phyloP scores from a whole-genome alignment of 2,888 invertebrate genomes.

The Pecten maximus region DNA sequence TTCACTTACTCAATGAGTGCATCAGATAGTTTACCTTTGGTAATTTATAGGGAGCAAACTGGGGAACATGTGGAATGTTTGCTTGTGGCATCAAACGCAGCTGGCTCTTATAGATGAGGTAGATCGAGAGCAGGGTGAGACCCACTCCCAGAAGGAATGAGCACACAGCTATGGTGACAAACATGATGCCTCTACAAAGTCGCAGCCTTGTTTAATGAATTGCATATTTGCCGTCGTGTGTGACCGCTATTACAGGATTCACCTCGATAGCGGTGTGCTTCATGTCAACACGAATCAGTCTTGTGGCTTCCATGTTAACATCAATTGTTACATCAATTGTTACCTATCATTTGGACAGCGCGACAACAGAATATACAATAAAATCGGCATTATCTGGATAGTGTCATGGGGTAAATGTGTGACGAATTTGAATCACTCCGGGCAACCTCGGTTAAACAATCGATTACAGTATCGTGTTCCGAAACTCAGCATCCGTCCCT shows the following conservation, averaged over 20 bases:
- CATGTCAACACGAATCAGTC: not conserved
- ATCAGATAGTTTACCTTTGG: constrained; percentile 56
- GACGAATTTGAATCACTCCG: not conserved
- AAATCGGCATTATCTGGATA: not conserved
- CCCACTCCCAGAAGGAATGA: constrained; percentile 63
- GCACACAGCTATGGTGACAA: constrained; percentile 59
- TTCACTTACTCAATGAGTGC: too few relatives aligned
- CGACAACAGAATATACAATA: not conserved
- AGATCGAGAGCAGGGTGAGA: constrained; percentile 60
- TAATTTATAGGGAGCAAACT: constrained; percentile 60
- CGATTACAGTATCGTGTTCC: not conserved
- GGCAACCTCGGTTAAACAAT: not conserved
- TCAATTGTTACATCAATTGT: too few relatives aligned
- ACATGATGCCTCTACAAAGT: constrained; percentile 49
- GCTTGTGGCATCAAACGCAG: constrained; percentile 56
- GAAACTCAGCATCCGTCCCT: not conserved
- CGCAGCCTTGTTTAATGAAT: not conserved
- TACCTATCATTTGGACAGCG: not conserved
- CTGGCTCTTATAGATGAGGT: constrained; percentile 54
- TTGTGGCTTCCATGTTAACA: not conserved
- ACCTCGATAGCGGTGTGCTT: not conserved
- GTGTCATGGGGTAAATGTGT: not conserved
- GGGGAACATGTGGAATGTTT: constrained; percentile 57
- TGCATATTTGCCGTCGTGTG: not conserved
- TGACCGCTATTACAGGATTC: not conserved